phyloP scores from a whole-genome alignment of 2,797 vertebrate genomes.

The Chloroceryle inda region DNA sequence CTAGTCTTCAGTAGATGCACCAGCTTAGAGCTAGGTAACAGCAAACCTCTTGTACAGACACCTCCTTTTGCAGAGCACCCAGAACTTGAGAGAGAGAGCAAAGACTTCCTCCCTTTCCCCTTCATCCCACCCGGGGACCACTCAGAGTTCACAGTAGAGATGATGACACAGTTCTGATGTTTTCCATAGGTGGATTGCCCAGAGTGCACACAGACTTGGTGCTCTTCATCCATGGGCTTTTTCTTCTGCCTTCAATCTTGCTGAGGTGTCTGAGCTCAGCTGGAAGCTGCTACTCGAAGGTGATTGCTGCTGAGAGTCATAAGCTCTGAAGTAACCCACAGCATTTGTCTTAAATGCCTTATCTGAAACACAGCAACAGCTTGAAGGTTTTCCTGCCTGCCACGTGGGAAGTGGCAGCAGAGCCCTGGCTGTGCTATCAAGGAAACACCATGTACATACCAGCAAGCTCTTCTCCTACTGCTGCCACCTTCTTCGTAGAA shows the following conservation, averaged over 20 bases:
- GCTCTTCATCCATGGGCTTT: neutral
- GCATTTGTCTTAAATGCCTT: neutral
- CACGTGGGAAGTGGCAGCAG: accelerated
- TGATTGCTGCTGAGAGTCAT: neutral
- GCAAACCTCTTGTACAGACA: neutral
- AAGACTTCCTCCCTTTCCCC: neutral
- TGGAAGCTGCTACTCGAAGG: neutral
- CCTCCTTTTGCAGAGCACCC: accelerated
- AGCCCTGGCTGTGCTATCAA: accelerated
- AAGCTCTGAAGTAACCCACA: neutral
- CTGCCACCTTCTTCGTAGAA: neutral
- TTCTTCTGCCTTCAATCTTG: neutral
- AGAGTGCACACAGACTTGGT: accelerated
- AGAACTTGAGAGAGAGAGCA: neutral
- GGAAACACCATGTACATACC: accelerated
- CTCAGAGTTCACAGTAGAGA: neutral
- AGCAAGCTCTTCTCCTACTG: accelerated
- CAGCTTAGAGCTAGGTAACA: neutral
- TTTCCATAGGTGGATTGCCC: neutral
- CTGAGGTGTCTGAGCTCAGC: neutral
- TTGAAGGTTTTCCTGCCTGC: neutral
- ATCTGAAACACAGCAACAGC: neutral
- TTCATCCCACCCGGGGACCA: neutral
- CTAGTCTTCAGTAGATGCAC: neutral
- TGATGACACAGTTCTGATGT: neutral